Evolutionary conservation across 2,113 vertebrate species (phyloP), one percentile per base, ranked within the genome.

Genomic region (Tiliqua scincoides): DNA sequence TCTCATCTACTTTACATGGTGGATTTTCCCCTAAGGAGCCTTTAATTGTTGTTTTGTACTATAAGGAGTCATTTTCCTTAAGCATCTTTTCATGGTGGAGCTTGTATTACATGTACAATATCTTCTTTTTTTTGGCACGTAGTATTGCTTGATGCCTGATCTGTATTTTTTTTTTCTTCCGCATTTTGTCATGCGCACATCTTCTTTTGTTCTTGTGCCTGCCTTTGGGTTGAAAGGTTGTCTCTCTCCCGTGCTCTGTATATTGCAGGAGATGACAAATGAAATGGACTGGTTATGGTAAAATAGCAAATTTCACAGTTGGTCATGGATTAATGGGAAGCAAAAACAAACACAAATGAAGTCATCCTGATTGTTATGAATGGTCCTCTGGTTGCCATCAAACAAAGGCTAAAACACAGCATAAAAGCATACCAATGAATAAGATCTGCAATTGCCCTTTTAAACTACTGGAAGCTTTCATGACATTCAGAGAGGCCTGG

Each of bases 321-420:
- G 94, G 89, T 95, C 95, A 93, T 83, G 94, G 90, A 91, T 90
- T 95, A 95, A 95, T 89, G 89, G 91, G 93, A 95, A 94, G 91
- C 70, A 78, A 95, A 96, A 96, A 95, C 92, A 96, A 95, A 95
- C 87, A 92, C 90, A 95, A 93, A 95, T 91, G 94, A 95, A 96
- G 89, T 92, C 93, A 93, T 93, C 91, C 85, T 87, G 78, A 90
- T 92, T 95, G 92, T 88, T 94, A 90, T 77, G 89, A 92, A 88
- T 92, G 87, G 93, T 92, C 90, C 93, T 94, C 92, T 89, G 93
- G 87, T 89, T 93, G 91, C 91, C 88, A 74, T 92, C 90, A 91
- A 92, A 94, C 85, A 92, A 91, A 93, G 78, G 87, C 86, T 93
- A 95, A 92, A 88, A 90, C 87, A 83, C 23, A 30, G 77, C 78